Percentiles rank a stretch among this genome's conserved stretches.
phyloP scores from a whole-genome alignment of 2,888 invertebrate species.

The Neoscelio sp. region DNA sequence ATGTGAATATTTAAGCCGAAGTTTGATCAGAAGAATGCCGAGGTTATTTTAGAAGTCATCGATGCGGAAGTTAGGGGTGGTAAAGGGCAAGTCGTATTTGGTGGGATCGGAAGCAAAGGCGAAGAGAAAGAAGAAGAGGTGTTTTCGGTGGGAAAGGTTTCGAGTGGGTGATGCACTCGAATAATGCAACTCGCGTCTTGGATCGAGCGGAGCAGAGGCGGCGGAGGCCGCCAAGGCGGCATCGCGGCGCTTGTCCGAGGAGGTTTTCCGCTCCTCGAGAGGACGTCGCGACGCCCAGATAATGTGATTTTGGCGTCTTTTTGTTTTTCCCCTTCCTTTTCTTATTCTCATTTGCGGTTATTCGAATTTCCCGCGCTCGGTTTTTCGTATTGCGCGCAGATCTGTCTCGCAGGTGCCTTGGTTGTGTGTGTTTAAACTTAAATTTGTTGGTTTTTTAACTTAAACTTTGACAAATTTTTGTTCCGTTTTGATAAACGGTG shows the following conservation, averaged over 20 bases:
- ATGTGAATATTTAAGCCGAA: too few relatives aligned
- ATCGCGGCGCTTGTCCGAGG: conserved; percentile 57
- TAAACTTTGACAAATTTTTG: too few relatives aligned
- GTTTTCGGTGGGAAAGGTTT: conserved; percentile 57
- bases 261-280: conserved; percentile 43
- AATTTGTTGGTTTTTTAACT: too few relatives aligned
- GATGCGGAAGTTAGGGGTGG: conserved; percentile 64
- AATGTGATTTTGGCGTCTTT: conserved; percentile 23
- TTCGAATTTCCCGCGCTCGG: conserved; percentile 14
- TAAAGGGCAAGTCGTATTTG: conserved; percentile 37
- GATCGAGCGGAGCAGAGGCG: conserved; percentile 71
- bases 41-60: conserved; percentile 12
- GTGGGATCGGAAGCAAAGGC: conserved; percentile 34
- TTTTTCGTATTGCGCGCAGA: too few relatives aligned
- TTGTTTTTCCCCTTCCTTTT: neutral
- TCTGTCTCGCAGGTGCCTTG: too few relatives aligned
- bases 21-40: neutral
- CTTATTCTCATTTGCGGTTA: neutral
- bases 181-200: conserved; percentile 77
- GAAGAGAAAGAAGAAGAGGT: conserved; percentile 28
- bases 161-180: conserved; percentile 77
- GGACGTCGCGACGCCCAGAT: conserved; percentile 46
- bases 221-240: conserved; percentile 65
- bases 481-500: too few relatives aligned
- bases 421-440: neutral